Evolutionary conservation across 2,113 vertebrate genomes (phyloP).

Genomic region (Acrocephalus kingi): DNA sequence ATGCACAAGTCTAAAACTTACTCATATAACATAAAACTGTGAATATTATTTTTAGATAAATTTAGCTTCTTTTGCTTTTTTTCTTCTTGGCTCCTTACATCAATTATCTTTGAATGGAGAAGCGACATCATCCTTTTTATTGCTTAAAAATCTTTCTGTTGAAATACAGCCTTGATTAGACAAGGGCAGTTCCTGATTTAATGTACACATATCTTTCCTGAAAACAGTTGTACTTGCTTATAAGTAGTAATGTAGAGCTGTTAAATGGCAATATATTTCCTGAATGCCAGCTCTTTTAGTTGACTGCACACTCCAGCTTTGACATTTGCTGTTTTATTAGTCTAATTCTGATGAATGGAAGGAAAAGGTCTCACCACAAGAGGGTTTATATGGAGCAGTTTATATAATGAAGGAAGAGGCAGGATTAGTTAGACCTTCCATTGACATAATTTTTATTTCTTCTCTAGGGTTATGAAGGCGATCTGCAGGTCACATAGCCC

Average conservation of each 20-base stretch:
- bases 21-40: neutral
- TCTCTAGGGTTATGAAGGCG: neutral
- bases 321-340: conserved; percentile 6
- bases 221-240: neutral
- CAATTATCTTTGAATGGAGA: neutral
- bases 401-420: neutral
- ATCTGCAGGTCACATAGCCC: neutral
- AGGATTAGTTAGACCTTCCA: neutral
- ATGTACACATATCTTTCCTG: neutral
- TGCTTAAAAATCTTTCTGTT: neutral
- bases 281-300: neutral
- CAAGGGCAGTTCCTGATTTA: neutral
- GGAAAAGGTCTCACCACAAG: neutral
- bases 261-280: neutral
- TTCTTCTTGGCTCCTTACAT: neutral
- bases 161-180: neutral
- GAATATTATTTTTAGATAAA: neutral
- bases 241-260: neutral
- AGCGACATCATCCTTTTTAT: neutral
- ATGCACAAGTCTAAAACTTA: neutral
- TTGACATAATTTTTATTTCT: neutral
- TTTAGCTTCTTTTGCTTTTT: neutral
- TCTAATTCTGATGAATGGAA: neutral
- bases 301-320: neutral
- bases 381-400: neutral